Conservation (phyloP, 1,140 invertebrate species). For the Chironomus striatipennis region DNA sequence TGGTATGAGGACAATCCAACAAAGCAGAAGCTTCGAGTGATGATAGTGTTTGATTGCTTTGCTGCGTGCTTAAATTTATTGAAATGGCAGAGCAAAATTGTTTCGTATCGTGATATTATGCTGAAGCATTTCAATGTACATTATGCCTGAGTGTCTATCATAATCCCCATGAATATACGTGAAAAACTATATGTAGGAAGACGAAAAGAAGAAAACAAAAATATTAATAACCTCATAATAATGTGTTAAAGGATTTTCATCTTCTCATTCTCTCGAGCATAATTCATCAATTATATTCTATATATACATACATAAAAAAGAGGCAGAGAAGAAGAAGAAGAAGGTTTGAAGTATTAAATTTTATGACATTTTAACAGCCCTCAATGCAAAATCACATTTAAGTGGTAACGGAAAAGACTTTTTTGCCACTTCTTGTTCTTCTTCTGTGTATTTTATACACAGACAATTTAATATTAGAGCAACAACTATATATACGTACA, state of each 20-base stretch:
- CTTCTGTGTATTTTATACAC: neutral
- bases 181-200: too few species aligned
- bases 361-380: slow-evolving; percentile 18
- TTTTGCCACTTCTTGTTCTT: neutral
- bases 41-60: slow-evolving; percentile 21
- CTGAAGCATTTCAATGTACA: too few species aligned
- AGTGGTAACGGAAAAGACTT: neutral
- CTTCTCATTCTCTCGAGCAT: too few species aligned
- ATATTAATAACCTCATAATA: too few species aligned
- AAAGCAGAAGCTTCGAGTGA: neutral
- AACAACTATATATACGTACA: neutral
- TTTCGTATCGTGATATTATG: neutral
- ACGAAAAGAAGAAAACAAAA: too few species aligned
- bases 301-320: neutral
- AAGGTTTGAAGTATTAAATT: neutral
- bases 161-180: too few species aligned
- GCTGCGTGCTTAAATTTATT: slow-evolving; percentile 20
- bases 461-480: neutral
- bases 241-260: too few species aligned
- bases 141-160: too few species aligned
- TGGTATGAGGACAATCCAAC: neutral
- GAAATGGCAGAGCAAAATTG: neutral
- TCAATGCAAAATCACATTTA: neutral
- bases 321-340: neutral
- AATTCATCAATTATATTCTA: too few species aligned